Base-by-base conservation (phyloP, 2,797 vertebrate genomes). In the Melanogrammus aeglefinus region DNA sequence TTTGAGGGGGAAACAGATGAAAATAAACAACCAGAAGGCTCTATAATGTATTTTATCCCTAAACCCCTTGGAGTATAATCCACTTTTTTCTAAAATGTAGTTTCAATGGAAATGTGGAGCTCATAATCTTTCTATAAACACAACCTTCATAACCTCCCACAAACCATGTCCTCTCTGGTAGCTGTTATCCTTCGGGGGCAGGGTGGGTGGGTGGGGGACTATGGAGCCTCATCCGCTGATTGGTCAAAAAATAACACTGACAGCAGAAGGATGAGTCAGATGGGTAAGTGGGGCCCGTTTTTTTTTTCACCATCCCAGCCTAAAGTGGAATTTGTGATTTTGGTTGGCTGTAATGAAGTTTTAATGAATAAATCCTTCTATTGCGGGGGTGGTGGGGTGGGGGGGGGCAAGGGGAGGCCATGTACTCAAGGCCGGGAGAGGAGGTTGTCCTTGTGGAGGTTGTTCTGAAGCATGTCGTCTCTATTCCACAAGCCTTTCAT, bases 31-130 rank as follows among this genome's bases (percentile, higher is more conserved):
- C 63, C 31, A 31, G 31, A 31, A 69, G 24, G 69, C 73, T 36
- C 36, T 36, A 36, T 36, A 36, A 76, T 77, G 66, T 27, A 72
- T 77, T 74, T 39, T 73, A 72, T 79, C 31, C 81, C 72, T 87
- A 87, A 80, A 81, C 75, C 83, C 83, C 66, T 16, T 2, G 29
- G 79, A 86, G 87, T 86, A 86, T 84, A 84, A 85, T 70, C 21
- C 41, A 75, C 57, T 82, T 76, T 82, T 77, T 81, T 41, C 47
- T 83, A 73, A 81, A 83, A 85, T 83, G 80, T 77, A 83, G 77
- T 51, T 51, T 51, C 73, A 39, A 76, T 81, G 78, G 78, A 80
- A 90, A 82, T 80, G 74, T 27, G 71, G 75, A 70, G 71, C 38
- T 83, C 41, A 14, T 47, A 83, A 79, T 81, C 27, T 38, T 75